phyloP scores from a whole-genome alignment of 2,113 vertebrate species.

The Cyprinodon variegatus region DNA sequence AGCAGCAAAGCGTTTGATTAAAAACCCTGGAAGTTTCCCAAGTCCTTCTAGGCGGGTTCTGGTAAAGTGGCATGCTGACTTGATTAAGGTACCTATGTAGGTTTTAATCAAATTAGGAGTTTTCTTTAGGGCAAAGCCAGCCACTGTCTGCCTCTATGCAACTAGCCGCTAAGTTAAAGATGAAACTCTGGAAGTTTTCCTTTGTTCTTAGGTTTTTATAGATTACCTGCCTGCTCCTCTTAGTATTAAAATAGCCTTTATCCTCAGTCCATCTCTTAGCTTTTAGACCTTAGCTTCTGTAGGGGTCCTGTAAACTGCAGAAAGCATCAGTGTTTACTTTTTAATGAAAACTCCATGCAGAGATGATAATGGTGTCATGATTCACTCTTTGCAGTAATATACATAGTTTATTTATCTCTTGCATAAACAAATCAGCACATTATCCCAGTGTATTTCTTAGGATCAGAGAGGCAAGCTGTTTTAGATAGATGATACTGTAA shows the following conservation, averaged over 20 bases:
- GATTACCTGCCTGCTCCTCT: conserved; percentile 30
- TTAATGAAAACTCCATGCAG: conserved; percentile 28
- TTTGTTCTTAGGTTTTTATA: conserved; percentile 39
- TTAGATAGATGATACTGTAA: conserved; percentile 22
- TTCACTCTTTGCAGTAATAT: not conserved
- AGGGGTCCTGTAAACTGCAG: conserved; percentile 35
- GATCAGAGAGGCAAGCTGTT: conserved; percentile 40
- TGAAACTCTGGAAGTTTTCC: conserved; percentile 32
- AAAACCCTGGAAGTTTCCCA: conserved; percentile 35
- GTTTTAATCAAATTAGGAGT: conserved; percentile 66
- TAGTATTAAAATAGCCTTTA: conserved; percentile 49
- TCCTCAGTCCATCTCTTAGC: conserved; percentile 46
- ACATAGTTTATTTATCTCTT: not conserved
- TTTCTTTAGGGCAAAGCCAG: conserved; percentile 49
- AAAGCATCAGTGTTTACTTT: conserved; percentile 40
- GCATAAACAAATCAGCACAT: conserved; percentile 10
- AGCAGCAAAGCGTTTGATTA: conserved; percentile 15
- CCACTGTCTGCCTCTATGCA: conserved; percentile 32
- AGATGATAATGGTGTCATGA: conserved; percentile 18
- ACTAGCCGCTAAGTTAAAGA: conserved; percentile 50
- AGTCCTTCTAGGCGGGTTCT: conserved; percentile 26
- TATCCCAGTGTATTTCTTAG: not conserved
- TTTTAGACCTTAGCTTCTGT: conserved; percentile 47
- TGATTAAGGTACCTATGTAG: conserved; percentile 61
- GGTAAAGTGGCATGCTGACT: conserved; percentile 58